Evolutionary conservation across 2,797 vertebrate species (phyloP), one percentile per base, ranked within the genome.

Genomic region (Amphiprion clarkii): DNA sequence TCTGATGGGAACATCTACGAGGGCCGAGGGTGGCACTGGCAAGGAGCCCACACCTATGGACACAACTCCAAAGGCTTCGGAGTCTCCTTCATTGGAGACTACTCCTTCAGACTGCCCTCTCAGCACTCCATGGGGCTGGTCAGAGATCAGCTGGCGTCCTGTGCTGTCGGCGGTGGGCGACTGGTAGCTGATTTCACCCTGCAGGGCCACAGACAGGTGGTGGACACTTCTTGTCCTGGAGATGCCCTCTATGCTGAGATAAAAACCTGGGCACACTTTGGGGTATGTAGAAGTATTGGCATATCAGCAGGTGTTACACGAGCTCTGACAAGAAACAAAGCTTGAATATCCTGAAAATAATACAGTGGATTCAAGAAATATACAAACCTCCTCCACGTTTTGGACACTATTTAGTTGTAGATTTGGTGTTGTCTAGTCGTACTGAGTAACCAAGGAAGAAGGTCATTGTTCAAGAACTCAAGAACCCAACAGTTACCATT

Each of bases 1-100:
- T 95, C 95, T 0, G 96, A 98, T 0, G 97, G 97, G 11, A 89
- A 95, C 82, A 62, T 98, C 55, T 98, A 98, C 40, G 93, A 96
- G 83, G 97, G 97, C 0, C 94, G 97, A 0, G 95, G 97, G 5
- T 98, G 97, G 97, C 58, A 79, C 49, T 92, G 93, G 95, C 92
- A 74, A 3, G 97, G 97, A 0, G 96, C 97, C 19, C 97, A 98
- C 92, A 97, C 97, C 31, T 83, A 56, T 0, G 95, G 96, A 13
- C 87, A 97, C 90, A 99, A 99, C 92, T 85, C 90, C 44, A 54
- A 21, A 1, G 96, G 97, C 40, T 99, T 93, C 0, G 97, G 97
- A 0, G 84, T 98, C 4, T 86, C 95, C 65, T 95, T 97, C 67
- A 94, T 98, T 0, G 97, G 97, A 1, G 83, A 97, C 93, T 98